Percentiles rank a stretch among this genome's conserved stretches.
Evolutionary conservation across 2,888 invertebrate species (phyloP).

Genomic region (Noctua fimbriata): DNA sequence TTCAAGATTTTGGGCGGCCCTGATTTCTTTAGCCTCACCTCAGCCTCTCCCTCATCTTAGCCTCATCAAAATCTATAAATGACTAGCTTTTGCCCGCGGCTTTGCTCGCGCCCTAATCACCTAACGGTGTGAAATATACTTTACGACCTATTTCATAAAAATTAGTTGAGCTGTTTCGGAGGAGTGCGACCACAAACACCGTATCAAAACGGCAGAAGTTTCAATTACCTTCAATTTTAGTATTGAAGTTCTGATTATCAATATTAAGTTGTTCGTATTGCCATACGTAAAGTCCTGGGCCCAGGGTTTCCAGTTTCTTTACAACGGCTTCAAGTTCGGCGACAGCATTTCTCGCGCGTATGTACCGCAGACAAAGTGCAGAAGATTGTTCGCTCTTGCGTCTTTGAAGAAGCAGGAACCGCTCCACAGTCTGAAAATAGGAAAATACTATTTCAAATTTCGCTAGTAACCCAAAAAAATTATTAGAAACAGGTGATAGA

Average conservation of each 20-base stretch:
- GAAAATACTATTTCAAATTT: background rate
- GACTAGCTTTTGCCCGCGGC: no score
- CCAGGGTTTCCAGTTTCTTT: constrained; percentile 82
- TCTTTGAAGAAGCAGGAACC: constrained; percentile 82
- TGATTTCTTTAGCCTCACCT: background rate
- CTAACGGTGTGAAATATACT: no score
- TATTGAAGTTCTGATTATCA: constrained; percentile 83
- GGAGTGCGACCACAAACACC: no score
- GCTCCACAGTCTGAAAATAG: constrained; percentile 78
- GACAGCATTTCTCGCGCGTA: constrained; percentile 85
- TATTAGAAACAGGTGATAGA: background rate
- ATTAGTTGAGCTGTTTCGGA: no score
- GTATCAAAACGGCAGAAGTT: background rate
- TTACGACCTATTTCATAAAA: no score
- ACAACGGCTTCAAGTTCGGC: constrained; percentile 81
- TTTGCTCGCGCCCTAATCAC: no score
- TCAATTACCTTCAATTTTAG: constrained; percentile 85
- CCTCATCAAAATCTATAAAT: background rate
- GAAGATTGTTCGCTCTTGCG: constrained; percentile 83
- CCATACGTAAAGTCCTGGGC: constrained; percentile 85
- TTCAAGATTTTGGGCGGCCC: background rate
- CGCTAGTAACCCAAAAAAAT: background rate
- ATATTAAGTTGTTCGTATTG: constrained; percentile 85
- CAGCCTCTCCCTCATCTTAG: no score
- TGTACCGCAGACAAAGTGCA: constrained; percentile 82